Evolutionary conservation across 2,888 invertebrate species (phyloP), one percentile per base, ranked within the genome.

Genomic region (Sisyra terminalis): DNA sequence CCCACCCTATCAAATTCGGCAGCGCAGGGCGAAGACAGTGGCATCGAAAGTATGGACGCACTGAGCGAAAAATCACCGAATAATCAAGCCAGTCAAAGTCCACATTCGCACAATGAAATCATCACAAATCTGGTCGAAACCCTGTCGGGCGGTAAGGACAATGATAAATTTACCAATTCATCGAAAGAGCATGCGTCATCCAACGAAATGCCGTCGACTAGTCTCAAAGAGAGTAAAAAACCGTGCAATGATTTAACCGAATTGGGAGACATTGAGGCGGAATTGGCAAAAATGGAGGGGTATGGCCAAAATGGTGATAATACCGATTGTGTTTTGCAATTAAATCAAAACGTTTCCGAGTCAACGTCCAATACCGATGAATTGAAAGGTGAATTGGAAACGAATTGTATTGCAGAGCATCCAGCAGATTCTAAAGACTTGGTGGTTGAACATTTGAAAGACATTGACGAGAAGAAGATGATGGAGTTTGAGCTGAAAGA

Each of bases 41-140:
- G 89, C 11, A 89, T 89, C 44, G 89, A 89, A 59, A 87, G 87
- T 30, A 88, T 89, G 89, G 89, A 90, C 58, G 88, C 89, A 2
- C 63, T 88, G n/a, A 88, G 88, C 14, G 89, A 90, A 59, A 89
- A 89, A 58, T 85, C 82, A 48, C 84, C 84, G n/a, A 83, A 84
- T 59, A 85, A 86, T 60, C 87, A 87, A 58, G 81, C 84, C 62
- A 80, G 72, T 62, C 83, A 66, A 66, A 85, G 75, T 59, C 85
- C 73, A 48, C 73, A 63, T 49, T 62, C 50, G 57, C 51, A 60
- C 56, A 69, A 72, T 52, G 63, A 67, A 53, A 55, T 64, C 49
- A 57, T 41, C 52, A 40, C 53, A 48, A 38, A 38, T 31, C 8
- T 38, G 13, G 43, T 38, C 3, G 37, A 43, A 10, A 43, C 37